Evolutionary conservation across 1,140 invertebrate genomes (phyloP), one percentile per base, ranked within the genome.

Genomic region (Neodiprion virginianus): DNA sequence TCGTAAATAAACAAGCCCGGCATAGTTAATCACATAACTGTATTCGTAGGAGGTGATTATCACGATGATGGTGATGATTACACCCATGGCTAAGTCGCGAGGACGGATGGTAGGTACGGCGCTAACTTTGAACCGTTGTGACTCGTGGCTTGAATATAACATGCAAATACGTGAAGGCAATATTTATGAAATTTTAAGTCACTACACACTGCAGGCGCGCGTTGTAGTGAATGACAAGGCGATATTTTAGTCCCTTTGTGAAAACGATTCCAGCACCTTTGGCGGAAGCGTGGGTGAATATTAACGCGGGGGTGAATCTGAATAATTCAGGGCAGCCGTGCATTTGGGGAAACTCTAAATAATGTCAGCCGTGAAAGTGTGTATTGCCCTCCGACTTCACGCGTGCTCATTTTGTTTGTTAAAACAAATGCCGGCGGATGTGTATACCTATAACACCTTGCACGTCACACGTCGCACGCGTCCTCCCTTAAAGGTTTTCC

Each of bases 201-300:
- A 47, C 21, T 69, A 21, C 67, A 69, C 67, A 47, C 28, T 40
- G 28, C 28, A 40, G 28, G 28, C 28, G 40, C 67, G 40, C 67
- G 67, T 69, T 69, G 67, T 69, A 11, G 40, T 69, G 12, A 69
- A 69, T 21, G 67, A 69, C 67, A 12, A 69, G 7, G 67, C 67
- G 67, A 69, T 69, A 69, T 69, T 69, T 69, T 69, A 69, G 67
- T 69, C 67, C 67, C 67, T 69, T 69, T 69, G 67, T 69, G 67
- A 69, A 69, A 69, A 69, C 17, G 67, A 69, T 69, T 69, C 67
- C 23, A 21, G 67, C 67, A 69, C 67, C 67, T 69, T 69, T 69
- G 67, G 21, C 67, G 67, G 67, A 69, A 69, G 23, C 40, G 11
- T 23, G 40, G 67, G 21, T 69, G 67, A 69, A 69, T 69, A 69